Evolutionary conservation across 1,140 invertebrate species (phyloP), one percentile per base, ranked within the genome.

Genomic region (Ceratosolen solmsi): DNA sequence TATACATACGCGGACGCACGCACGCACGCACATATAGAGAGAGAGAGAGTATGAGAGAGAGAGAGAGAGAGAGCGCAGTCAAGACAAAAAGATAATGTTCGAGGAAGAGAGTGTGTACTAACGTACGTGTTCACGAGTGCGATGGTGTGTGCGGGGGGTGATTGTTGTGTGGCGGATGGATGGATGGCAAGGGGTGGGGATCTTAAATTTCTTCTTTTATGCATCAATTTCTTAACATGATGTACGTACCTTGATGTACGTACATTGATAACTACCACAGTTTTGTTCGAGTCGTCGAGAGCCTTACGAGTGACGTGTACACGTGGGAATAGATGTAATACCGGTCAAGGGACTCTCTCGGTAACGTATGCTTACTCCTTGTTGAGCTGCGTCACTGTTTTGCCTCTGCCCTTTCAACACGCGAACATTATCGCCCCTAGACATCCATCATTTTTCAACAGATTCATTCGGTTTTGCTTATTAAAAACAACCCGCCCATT

Each of bases 141-240:
- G n/a, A n/a, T n/a, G n/a, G n/a, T n/a, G n/a, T n/a, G n/a, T n/a
- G n/a, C n/a, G n/a, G n/a, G n/a, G n/a, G n/a, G n/a, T n/a, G n/a
- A n/a, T n/a, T n/a, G n/a, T n/a, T n/a, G n/a, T n/a, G 30, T 27
- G 60, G 15, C 30, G 3, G 13, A 56, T 25, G 2, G 70, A 22
- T 49, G 56, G 27, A 33, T 15, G 2, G 30, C 20, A 27, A 33
- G 51, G 20, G 27, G 27, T 8, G 41, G 49, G 70, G 78, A 80
- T 80, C 78, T 80, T 73, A 70, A 80, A 63, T 80, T 79, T 80
- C 78, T 46, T 80, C 65, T 71, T 79, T 79, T 51, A 79, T 79
- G 13, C 65, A 20, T 25, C 38, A 49, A 20, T 63, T 70, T 58
- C 30, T 25, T 77, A 77, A 51, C 63, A 60, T 41, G 58, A 22